These are phyloP conservation scores for Bombycilla garrulus DNA, from an alignment of 2,113 vertebrate genomes.

Conservation along the genomic window DNA sequence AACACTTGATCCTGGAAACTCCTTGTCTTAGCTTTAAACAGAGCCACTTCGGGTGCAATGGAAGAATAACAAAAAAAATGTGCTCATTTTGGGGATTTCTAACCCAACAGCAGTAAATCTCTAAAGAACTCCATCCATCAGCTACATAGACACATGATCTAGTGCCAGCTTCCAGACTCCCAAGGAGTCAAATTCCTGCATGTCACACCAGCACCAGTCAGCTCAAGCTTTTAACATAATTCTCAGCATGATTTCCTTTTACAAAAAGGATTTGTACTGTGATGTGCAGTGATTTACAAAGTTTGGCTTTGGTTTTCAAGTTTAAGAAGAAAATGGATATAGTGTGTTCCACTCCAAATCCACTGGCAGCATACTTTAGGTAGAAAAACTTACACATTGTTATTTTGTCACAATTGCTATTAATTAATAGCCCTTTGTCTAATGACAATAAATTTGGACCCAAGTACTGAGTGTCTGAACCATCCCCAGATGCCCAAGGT, in stretches of 20 bases:
- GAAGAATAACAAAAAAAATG: not conserved
- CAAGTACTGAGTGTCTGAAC: not conserved
- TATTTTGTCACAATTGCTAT: not conserved
- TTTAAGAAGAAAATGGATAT: not conserved
- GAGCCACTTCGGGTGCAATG: not conserved
- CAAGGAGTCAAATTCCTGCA: not conserved
- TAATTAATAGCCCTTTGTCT: not conserved
- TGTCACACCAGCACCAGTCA: not conserved
- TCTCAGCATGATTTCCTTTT: not conserved
- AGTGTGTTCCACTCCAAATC: not conserved
- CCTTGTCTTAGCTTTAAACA: not conserved
- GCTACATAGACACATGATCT: rapidly evolving
- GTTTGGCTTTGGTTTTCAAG: not conserved
- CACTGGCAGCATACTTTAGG: not conserved
- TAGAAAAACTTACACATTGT: not conserved
- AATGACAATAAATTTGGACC: not conserved
- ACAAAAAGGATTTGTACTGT: not conserved
- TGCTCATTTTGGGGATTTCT: not conserved
- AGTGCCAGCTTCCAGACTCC: not conserved
- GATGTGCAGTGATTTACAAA: not conserved
- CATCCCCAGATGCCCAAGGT: not conserved
- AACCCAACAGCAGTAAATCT: not conserved
- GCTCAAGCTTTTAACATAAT: not conserved
- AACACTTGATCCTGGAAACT: not conserved
- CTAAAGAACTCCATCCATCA: not conserved